These are phyloP conservation scores for Embiotoca jacksoni DNA, from an alignment of 2,113 vertebrate genomes.

Conservation along the genomic window DNA sequence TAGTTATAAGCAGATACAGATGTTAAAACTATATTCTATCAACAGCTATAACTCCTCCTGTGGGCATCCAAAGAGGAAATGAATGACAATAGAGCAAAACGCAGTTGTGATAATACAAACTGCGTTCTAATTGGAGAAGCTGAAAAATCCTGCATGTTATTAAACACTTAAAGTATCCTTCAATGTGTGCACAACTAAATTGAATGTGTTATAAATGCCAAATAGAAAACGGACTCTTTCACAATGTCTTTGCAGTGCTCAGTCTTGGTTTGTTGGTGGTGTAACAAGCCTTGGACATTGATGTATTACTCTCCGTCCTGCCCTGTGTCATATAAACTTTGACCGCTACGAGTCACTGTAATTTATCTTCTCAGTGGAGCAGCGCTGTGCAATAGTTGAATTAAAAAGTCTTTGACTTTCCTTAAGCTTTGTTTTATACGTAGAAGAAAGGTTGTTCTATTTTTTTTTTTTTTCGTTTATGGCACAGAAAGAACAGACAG, in stretches of 20 bases:
- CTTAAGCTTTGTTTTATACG: slow-evolving; percentile 3
- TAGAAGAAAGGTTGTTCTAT: not conserved
- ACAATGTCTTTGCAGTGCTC: not conserved
- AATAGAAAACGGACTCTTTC: not conserved
- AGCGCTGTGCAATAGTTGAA: not conserved
- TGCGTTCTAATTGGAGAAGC: too few species aligned
- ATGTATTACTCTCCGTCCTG: not conserved
- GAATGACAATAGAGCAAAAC: too few species aligned
- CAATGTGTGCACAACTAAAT: not conserved
- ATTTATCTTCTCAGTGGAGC: not conserved
- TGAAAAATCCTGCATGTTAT: too few species aligned
- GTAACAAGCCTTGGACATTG: not conserved
- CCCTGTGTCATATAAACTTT: not conserved
- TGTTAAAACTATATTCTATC: too few species aligned
- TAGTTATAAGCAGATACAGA: too few species aligned
- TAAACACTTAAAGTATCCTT: too few species aligned
- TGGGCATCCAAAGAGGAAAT: too few species aligned
- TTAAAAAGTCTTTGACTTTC: slow-evolving; percentile 11
- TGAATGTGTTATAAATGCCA: not conserved
- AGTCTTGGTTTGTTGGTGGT: too few species aligned
- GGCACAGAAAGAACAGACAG: not conserved
- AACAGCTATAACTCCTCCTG: too few species aligned
- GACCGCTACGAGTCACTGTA: not conserved
- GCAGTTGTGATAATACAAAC: too few species aligned
- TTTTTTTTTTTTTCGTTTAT: not conserved